Base-by-base conservation (phyloP, 2,113 vertebrate genomes). In the Falco punctatus region DNA sequence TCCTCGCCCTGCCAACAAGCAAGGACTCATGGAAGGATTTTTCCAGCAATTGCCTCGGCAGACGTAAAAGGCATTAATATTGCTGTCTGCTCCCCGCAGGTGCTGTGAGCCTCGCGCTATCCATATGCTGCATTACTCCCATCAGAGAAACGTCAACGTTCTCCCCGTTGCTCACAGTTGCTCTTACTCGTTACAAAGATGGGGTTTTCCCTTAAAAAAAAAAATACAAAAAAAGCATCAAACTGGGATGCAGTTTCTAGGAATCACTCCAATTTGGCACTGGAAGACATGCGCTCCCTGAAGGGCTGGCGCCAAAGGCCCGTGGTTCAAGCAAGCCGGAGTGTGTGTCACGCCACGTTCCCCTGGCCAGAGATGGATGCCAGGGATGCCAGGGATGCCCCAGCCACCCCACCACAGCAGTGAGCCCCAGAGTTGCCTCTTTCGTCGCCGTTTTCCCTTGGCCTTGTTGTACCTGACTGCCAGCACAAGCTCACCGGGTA, bases 221-320 rank as follows among this genome's bases (percentile, higher is more conserved):
- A 30, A 35, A 55, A 81, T 67, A 20, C 11, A 32, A 40, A 59
- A 16, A 8, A 11, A 2, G 32, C 52, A 51, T 35, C 78, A n/a
- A 23, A 69, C 48, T 35, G 49, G 42, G 58, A 77, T 64, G 62
- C 10, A 42, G 28, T 83, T 91, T 94, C 80, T 57, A 92, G 93
- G 97, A 94, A 92, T 65, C 35, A 5, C 92, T 94, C 48, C 58
- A 38, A 9, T 59, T 75, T 73, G 92, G 91, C 79, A 74, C 54
- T 28, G 71, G 81, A 81, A 66, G 82, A 18, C 4, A 23, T 11
- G 28, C 0, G 2, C 23, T 77, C 67, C 49, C 40, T 15, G 67
- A 73, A 49, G 44, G 74, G 83, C 84, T 66, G 86, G 52, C 5
- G 48, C 55, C 28, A 26, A 65, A 49, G 71, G 49, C 66, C 48